These are phyloP conservation scores for Melieria crassipennis DNA, from an alignment of 2,888 invertebrate genomes.

Conservation along the genomic window DNA sequence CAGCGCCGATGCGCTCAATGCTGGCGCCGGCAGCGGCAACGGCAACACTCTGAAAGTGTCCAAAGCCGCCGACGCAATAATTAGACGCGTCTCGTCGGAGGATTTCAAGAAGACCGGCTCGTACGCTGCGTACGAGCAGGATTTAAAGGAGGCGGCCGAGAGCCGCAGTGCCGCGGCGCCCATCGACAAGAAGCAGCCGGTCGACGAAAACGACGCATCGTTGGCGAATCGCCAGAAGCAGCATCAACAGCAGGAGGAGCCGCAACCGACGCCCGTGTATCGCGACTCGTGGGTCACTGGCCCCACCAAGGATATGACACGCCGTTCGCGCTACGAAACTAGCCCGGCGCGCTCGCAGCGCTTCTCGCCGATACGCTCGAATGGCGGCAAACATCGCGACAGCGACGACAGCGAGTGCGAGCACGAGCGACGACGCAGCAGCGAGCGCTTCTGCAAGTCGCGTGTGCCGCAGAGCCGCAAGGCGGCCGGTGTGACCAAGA, in stretches of 20 bases:
- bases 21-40: slow-evolving; percentile 31
- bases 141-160: slow-evolving; percentile 44
- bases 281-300: slow-evolving; percentile 33
- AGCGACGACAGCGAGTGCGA: slow-evolving; percentile 70
- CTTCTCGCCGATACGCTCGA: slow-evolving; percentile 59
- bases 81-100: slow-evolving; percentile 61
- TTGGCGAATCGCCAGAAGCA: slow-evolving; percentile 53
- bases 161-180: slow-evolving; percentile 7
- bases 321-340: slow-evolving; percentile 58
- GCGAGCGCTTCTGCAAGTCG: slow-evolving; percentile 73
- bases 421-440: slow-evolving; percentile 72
- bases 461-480: slow-evolving; percentile 70
- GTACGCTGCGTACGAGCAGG: slow-evolving; percentile 55
- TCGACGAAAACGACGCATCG: slow-evolving; percentile 57
- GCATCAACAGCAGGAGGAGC: slow-evolving; percentile 28
- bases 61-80: slow-evolving; percentile 49
- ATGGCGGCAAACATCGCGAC: slow-evolving; percentile 58
- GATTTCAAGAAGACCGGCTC: slow-evolving; percentile 59
- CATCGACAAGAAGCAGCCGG: slow-evolving; percentile 20
- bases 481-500: slow-evolving; percentile 60
- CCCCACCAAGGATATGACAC: slow-evolving; percentile 54
- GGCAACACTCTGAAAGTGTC: slow-evolving; percentile 39
- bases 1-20: slow-evolving; percentile 27
- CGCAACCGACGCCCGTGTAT: slow-evolving; percentile 29
- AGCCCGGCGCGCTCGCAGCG: slow-evolving; percentile 66